phyloP scores from a whole-genome alignment of 2,113 vertebrate species.

The Limanda limanda region DNA sequence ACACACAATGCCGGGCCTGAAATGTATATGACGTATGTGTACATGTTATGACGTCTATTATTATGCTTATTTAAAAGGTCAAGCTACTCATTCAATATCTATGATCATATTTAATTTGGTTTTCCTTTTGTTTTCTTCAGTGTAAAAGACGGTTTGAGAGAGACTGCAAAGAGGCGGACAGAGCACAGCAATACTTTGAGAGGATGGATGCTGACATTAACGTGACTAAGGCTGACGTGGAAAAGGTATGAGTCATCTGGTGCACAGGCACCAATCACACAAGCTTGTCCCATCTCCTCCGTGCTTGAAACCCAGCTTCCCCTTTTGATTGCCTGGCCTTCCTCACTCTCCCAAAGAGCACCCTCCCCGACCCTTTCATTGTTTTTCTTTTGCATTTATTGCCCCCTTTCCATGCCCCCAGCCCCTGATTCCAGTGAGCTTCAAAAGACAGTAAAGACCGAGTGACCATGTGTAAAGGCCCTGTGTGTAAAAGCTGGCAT shows the following conservation, averaged over 20 bases:
- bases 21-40: conserved; percentile 45
- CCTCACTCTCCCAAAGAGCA: conserved; percentile 32
- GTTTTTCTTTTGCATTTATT: conserved; percentile 1
- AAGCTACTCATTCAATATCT: background rate
- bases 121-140: conserved; percentile 70
- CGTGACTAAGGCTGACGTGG: conserved; percentile 98
- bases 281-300: conserved; percentile 9
- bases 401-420: background rate
- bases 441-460: conserved; percentile 37
- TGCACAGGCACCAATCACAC: conserved; percentile 11
- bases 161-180: conserved; percentile 95
- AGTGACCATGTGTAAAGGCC: conserved; percentile 39
- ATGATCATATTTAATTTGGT: background rate
- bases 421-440: conserved; percentile 12
- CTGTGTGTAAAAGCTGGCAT: conserved; percentile 53
- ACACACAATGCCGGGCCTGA: conserved; percentile 44
- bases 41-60: conserved; percentile 47
- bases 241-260: conserved; percentile 87
- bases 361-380: background rate
- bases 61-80: conserved; percentile 48
- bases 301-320: conserved; percentile 15
- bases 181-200: conserved; percentile 96
- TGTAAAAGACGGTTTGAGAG: conserved; percentile 93
- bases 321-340: conserved; percentile 28
- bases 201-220: conserved; percentile 99